Base-by-base conservation (phyloP, 1,140 invertebrate genomes). In the Berghia stephanieae region DNA sequence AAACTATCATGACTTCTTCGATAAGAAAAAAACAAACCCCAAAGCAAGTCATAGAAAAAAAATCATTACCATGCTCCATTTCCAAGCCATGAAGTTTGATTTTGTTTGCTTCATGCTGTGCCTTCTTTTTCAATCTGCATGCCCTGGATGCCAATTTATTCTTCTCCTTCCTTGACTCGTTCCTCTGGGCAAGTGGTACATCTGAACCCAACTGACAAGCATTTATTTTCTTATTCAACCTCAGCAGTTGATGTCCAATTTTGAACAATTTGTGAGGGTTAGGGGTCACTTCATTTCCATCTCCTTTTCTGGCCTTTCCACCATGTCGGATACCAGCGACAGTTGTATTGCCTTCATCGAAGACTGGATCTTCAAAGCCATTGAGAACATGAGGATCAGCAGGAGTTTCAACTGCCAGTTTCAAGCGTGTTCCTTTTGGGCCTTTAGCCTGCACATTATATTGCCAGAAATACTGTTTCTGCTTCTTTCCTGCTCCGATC, bases 401-500 rank as follows among this genome's bases (percentile, higher is more conserved):
- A 31, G 94, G 92, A 18, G 44, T 24, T 84, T 95, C 94, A 18
- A 89, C 80, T 2, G 80, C 77, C 74, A 88, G 84, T 63, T 83
- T 82, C 34, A 89, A 83, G 43, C 85, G 77, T 46, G 84, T 85
- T 3, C 87, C 96, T 90, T 98, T 99, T 3, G 97, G 97, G 1
- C 97, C 97, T 91, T 99, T 99, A 0, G 96, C 96, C 90, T 99
- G 97, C 5, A 98, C 95, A 90, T 99, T 99, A 87, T 99, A 99
- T 87, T 99, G 97, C 97, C 98, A 99, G 89, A 99, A 99, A 88
- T 93, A 98, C 75, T 86, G 86, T 78, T 87, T 84, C 57, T 83
- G 83, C 76, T 84, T 86, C n/a, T 82, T 78, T 21, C 93, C 91
- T 92, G 93, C 89, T 95, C 95, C 81, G 93, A 95, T 70, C n/a